These are phyloP conservation scores for Lycopodina hypogea DNA, from an alignment of 37 sponge, comb jelly and placozoan genomes.

Conservation along the genomic window DNA sequence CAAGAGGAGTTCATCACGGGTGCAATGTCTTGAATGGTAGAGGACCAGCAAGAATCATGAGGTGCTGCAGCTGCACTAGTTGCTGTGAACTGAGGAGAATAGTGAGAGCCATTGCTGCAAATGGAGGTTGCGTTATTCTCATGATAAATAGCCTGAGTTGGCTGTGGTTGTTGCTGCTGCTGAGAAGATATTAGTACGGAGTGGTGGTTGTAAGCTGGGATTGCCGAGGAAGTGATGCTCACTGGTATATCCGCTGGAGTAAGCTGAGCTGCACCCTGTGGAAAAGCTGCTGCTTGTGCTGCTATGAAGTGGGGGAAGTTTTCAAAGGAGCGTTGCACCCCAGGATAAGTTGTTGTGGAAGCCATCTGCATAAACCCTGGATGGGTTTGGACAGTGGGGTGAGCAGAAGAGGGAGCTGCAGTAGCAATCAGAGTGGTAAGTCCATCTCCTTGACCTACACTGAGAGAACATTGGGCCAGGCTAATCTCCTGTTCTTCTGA, in stretches of 20 bases:
- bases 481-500: slow-evolving; percentile 4
- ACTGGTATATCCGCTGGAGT: slow-evolving; percentile 2
- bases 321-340: slow-evolving; percentile 1
- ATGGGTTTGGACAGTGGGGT: background rate
- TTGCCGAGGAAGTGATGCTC: slow-evolving; percentile 14
- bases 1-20: slow-evolving; percentile 11
- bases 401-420: background rate
- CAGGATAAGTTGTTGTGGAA: background rate
- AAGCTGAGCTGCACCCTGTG: background rate
- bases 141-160: background rate
- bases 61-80: slow-evolving; percentile 8
- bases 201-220: slow-evolving; percentile 6
- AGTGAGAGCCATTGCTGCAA: background rate
- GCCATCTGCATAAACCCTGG: slow-evolving; percentile 14
- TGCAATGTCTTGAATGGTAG: background rate
- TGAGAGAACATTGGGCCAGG: background rate
- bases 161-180: background rate
- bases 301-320: slow-evolving; percentile 13
- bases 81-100: slow-evolving; percentile 6
- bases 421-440: slow-evolving; percentile 6
- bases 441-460: slow-evolving; percentile 16
- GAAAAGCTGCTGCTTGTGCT: background rate
- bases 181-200: background rate
- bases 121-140: background rate
- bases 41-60: slow-evolving; percentile 17